These are phyloP conservation scores for Villa cingulata DNA, from an alignment of 2,888 invertebrate genomes.

Conservation along the genomic window DNA sequence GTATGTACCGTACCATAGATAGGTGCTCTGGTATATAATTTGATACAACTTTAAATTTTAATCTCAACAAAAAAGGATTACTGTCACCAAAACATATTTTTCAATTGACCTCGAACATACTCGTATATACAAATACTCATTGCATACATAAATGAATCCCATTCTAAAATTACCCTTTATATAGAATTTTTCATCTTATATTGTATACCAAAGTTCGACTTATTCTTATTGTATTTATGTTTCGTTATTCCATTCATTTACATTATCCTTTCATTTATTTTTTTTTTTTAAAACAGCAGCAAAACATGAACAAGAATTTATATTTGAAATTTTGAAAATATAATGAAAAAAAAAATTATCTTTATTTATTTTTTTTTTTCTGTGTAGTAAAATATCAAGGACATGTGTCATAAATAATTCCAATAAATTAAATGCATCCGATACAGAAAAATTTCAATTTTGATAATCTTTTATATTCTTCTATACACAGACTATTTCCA, in stretches of 20 bases:
- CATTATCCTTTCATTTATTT: too few relatives aligned
- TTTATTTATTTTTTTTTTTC: too few relatives aligned
- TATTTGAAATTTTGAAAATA: conserved; percentile 7
- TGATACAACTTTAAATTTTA: conserved; percentile 17
- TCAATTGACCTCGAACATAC: conserved; percentile 13
- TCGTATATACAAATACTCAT: not conserved
- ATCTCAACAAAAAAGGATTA: conserved; percentile 34
- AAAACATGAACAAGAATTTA: too few relatives aligned
- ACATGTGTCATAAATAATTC: conserved; percentile 33
- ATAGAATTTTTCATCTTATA: too few relatives aligned
- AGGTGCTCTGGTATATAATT: too few relatives aligned
- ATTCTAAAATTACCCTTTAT: too few relatives aligned
- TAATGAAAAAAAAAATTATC: too few relatives aligned
- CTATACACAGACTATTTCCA: too few relatives aligned
- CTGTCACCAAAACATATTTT: conserved; percentile 37
- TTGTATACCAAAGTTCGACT: not conserved
- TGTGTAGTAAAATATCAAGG: conserved; percentile 10
- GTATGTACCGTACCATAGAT: too few relatives aligned
- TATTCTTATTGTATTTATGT: not conserved
- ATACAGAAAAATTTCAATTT: conserved; percentile 22
- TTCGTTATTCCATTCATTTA: too few relatives aligned
- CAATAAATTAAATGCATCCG: conserved; percentile 37
- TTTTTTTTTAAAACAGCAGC: too few relatives aligned
- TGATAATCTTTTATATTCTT: conserved; percentile 9
- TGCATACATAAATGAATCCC: not conserved